phyloP scores from a whole-genome alignment of 1,140 invertebrate species.

The Drosophila santomea region DNA sequence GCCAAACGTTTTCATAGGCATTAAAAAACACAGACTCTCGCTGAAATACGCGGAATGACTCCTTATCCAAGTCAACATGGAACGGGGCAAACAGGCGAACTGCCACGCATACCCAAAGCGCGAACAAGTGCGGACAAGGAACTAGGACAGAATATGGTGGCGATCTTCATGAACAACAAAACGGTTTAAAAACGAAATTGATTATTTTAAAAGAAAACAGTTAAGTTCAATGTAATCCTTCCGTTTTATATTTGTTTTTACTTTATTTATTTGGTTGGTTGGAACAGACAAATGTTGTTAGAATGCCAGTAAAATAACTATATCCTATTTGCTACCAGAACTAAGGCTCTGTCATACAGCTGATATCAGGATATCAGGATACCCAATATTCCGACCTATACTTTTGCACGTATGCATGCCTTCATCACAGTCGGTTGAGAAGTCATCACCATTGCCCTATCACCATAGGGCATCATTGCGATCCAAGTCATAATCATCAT shows the following conservation, averaged over 20 bases:
- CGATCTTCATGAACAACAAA: neutral
- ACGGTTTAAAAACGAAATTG: neutral
- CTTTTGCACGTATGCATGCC: neutral
- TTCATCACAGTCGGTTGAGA: conserved; percentile 53
- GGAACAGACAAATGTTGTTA: no score
- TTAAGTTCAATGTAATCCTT: no score
- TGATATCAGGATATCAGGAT: neutral
- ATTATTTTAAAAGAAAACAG: neutral
- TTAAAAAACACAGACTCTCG: conserved; percentile 52
- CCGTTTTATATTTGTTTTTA: no score
- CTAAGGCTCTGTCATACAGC: no score
- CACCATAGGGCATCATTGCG: neutral
- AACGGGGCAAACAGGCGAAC: conserved; percentile 4
- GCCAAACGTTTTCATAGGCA: conserved; percentile 43
- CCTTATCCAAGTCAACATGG: conserved; percentile 51
- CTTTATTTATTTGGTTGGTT: no score
- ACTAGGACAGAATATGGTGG: neutral
- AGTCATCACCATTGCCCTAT: conserved; percentile 49
- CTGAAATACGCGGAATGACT: neutral
- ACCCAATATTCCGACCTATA: neutral
- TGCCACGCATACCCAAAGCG: conserved; percentile 6
- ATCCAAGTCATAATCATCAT: neutral
- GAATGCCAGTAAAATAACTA: no score
- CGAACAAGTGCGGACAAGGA: neutral
- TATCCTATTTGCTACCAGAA: no score